Percentiles rank a stretch among this genome's conserved stretches.
phyloP scores from a whole-genome alignment of 2,113 vertebrate genomes.

The Odontesthes bonariensis region DNA sequence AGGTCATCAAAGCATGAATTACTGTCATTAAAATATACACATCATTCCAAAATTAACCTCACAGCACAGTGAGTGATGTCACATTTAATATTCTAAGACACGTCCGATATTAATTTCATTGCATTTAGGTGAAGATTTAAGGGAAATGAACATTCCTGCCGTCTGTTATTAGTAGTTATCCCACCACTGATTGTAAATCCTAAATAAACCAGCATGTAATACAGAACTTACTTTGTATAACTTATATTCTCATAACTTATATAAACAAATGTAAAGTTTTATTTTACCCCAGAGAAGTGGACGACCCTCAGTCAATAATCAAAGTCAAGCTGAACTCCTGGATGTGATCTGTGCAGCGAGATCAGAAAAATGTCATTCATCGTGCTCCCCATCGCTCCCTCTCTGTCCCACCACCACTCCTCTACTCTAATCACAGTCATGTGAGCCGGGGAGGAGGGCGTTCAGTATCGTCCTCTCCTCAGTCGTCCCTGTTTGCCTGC shows the following conservation, averaged over 20 bases:
- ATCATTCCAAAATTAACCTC: neutral
- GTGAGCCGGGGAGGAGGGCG: conserved; percentile 65
- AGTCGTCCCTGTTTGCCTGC: conserved; percentile 47
- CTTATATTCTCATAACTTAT: too few relatives aligned
- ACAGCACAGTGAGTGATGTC: neutral
- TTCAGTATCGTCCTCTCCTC: conserved; percentile 42
- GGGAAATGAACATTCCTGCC: too few relatives aligned
- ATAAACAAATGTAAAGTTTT: conserved; percentile 3
- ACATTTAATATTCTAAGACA: neutral
- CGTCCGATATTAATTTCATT: neutral
- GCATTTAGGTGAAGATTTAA: too few relatives aligned
- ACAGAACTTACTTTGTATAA: neutral
- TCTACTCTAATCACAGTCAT: conserved; percentile 78
- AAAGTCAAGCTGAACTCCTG: conserved; percentile 16
- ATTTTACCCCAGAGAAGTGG: conserved; percentile 55
- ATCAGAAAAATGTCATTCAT: conserved; percentile 47
- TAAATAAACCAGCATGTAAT: neutral
- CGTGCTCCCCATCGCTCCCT: conserved; percentile 32
- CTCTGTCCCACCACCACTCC: conserved; percentile 49
- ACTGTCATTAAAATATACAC: neutral
- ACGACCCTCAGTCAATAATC: conserved; percentile 6
- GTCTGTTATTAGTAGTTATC: neutral
- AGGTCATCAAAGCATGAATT: neutral
- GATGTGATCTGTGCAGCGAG: conserved; percentile 24
- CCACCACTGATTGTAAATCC: neutral